phyloP scores from a whole-genome alignment of 2,797 vertebrate species.

The Chelon auratus region DNA sequence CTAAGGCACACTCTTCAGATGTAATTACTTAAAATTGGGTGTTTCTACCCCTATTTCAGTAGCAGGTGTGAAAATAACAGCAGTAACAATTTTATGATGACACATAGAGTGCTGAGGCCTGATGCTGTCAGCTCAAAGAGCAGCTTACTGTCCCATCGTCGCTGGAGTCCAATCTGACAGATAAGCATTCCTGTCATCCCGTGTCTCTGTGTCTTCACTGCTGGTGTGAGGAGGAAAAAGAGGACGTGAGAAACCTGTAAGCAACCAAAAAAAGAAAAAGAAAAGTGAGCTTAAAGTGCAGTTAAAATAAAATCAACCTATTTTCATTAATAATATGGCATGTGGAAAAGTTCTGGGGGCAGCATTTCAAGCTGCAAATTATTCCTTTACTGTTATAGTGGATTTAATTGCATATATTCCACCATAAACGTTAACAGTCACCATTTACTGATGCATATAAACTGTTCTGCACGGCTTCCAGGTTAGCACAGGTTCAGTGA shows the following conservation, averaged over 20 bases:
- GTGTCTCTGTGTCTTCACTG: slow-evolving; percentile 21
- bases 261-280: no score
- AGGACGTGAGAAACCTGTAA: not conserved
- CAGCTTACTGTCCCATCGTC: slow-evolving; percentile 43
- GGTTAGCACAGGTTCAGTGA: no score
- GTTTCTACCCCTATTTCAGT: not conserved
- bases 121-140: slow-evolving; percentile 27
- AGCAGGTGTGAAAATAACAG: slow-evolving; percentile 19
- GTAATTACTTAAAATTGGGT: no score
- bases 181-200: slow-evolving; percentile 41
- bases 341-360: no score
- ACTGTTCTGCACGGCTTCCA: no score
- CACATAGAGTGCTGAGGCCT: slow-evolving; percentile 21
- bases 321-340: no score
- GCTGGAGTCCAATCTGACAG: slow-evolving; percentile 46
- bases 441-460: no score
- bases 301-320: no score
- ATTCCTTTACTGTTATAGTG: no score
- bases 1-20: no score
- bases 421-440: not conserved
- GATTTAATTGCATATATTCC: no score
- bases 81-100: slow-evolving; percentile 20
- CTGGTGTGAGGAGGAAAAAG: slow-evolving; percentile 12
- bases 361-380: no score
- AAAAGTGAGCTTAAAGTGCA: slow-evolving; percentile 1